Percentiles rank a stretch among this genome's conserved stretches.
Conservation (phyloP, 2,797 vertebrate species). For the Onychomys leucogaster region DNA sequence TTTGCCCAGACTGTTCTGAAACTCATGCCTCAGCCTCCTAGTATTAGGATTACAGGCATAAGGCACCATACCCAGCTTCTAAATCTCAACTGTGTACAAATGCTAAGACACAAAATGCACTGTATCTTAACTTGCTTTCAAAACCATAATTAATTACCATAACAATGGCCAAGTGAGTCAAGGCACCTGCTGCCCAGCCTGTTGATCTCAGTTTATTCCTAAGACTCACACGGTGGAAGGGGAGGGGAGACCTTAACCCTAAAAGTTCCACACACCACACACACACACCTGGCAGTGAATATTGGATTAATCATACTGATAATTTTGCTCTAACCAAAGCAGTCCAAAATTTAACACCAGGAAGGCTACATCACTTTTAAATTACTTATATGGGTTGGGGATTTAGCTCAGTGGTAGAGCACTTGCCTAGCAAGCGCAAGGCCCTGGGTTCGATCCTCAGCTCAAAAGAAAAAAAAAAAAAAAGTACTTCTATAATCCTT, state of each 20-base stretch:
- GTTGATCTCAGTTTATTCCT: background rate
- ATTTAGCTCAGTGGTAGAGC: no score
- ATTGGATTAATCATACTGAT: background rate
- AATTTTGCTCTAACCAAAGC: constrained; percentile 46
- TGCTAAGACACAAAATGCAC: constrained; percentile 8
- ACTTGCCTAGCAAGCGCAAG: no score
- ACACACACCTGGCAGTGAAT: background rate
- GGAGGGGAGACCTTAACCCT: background rate
- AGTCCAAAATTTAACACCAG: constrained; percentile 31
- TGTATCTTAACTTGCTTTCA: constrained; percentile 40
- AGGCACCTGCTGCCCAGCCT: background rate
- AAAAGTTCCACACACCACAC: no score
- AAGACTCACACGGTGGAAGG: no score
- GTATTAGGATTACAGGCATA: background rate
- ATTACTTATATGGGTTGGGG: background rate
- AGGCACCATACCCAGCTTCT: background rate
- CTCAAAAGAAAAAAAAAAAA: no score
- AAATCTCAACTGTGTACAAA: constrained; percentile 45
- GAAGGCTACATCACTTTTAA: constrained; percentile 22
- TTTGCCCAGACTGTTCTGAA: background rate
- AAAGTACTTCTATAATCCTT: background rate
- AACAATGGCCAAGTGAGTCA: background rate
- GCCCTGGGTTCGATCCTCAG: no score
- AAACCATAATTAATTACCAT: background rate
- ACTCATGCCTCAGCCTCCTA: background rate